Conservation (phyloP, 2,888 invertebrate genomes). For the Erebia ligea region DNA sequence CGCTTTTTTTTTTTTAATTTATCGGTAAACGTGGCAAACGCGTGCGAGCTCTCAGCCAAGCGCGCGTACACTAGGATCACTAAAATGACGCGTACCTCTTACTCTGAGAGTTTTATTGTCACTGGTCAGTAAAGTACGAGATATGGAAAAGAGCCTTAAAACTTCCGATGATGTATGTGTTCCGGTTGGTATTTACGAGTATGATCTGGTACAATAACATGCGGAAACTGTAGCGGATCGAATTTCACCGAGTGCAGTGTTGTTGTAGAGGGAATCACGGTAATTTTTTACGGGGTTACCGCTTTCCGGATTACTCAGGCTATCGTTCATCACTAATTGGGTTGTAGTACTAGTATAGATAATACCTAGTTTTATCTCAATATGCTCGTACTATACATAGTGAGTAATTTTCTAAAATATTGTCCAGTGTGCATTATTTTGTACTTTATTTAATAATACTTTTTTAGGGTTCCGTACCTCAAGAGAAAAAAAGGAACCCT, state of each 20-base stretch:
- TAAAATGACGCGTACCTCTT: slow-evolving; percentile 61
- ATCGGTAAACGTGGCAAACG: slow-evolving; percentile 45
- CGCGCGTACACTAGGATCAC: slow-evolving; percentile 69
- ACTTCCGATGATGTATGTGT: slow-evolving; percentile 75
- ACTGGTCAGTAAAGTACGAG: slow-evolving; percentile 49
- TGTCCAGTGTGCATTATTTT: too few species aligned
- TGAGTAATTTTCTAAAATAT: too few species aligned
- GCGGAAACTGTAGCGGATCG: slow-evolving; percentile 50
- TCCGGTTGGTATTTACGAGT: slow-evolving; percentile 60
- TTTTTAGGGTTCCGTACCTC: too few species aligned
- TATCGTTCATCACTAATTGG: not conserved
- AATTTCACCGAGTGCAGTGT: slow-evolving; percentile 41
- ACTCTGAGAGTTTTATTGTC: slow-evolving; percentile 62
- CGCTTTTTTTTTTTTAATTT: slow-evolving; percentile 46
- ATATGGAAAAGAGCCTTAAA: slow-evolving; percentile 45
- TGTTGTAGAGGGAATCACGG: slow-evolving; percentile 36
- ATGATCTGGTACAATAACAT: slow-evolving; percentile 46
- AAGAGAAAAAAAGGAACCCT: too few species aligned
- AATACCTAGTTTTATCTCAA: too few species aligned
- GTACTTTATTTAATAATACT: too few species aligned
- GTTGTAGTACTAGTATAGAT: too few species aligned
- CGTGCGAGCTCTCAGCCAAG: slow-evolving; percentile 63
- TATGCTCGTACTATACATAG: too few species aligned
- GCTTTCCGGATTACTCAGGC: slow-evolving; percentile 21
- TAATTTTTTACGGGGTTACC: slow-evolving; percentile 25